A percentile compares a stretch with the other conserved stretches of the same genome.
phyloP scores from a whole-genome alignment of 2,797 vertebrate genomes.

The Trematomus bernacchii region DNA sequence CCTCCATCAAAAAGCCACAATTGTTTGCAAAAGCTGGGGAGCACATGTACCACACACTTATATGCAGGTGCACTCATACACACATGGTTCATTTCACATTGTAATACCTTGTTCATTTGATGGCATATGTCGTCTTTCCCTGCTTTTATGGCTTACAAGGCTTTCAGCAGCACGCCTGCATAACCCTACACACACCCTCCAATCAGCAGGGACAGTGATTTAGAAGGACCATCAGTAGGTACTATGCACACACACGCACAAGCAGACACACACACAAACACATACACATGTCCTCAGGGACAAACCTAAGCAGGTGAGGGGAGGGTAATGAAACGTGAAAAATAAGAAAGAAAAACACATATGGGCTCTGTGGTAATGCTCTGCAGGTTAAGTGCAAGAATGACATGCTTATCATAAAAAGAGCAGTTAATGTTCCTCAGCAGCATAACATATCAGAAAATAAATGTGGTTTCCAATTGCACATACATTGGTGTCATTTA shows the following conservation, averaged over 20 bases:
- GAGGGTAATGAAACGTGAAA: constrained; percentile 24
- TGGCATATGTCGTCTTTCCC: constrained; percentile 11
- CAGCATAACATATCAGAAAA: too few species aligned
- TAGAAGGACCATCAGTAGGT: constrained; percentile 15
- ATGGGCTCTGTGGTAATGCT: constrained; percentile 1
- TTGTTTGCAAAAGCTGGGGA: not conserved
- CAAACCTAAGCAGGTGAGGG: constrained; percentile 19
- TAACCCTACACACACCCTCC: constrained; percentile 24
- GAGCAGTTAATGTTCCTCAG: too few species aligned
- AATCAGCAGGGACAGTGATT: constrained; percentile 40
- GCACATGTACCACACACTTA: not conserved
- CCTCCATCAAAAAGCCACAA: not conserved
- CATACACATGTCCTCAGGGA: constrained; percentile 15
- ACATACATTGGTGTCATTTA: too few species aligned
- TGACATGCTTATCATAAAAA: not conserved
- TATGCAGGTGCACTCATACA: not conserved
- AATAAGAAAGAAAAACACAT: constrained; percentile 28
- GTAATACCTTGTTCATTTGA: constrained; percentile 24
- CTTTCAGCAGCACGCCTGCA: constrained; percentile 16
- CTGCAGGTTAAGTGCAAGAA: not conserved
- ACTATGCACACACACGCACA: constrained; percentile 10
- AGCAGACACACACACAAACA: constrained; percentile 7
- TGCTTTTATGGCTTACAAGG: constrained; percentile 40
- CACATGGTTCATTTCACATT: constrained; percentile 35
- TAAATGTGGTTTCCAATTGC: too few species aligned